These are phyloP conservation scores for Telmatochromis sp. DNA, from an alignment of 2,113 vertebrate species.

Conservation along the genomic window DNA sequence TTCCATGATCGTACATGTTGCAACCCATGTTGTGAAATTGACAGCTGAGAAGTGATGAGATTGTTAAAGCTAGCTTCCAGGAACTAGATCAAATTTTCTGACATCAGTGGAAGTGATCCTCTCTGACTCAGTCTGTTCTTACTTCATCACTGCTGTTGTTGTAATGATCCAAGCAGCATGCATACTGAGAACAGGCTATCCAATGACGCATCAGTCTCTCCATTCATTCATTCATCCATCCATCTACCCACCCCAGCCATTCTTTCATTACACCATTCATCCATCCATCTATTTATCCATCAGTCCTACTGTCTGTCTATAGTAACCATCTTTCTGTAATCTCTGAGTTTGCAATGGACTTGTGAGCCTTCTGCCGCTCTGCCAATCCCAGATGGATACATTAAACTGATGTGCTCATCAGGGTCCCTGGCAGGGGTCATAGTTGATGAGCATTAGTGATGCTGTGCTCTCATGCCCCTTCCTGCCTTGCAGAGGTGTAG, in stretches of 20 bases:
- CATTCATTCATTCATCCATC: background rate
- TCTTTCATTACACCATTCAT: background rate
- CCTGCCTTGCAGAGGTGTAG: conserved; percentile 20
- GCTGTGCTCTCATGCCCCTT: background rate
- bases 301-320: background rate
- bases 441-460: conserved; percentile 4
- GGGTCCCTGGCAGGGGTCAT: background rate
- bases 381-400: conserved; percentile 23
- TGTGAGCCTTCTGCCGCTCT: background rate
- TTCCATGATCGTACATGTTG: background rate
- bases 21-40: background rate
- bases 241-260: background rate
- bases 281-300: background rate
- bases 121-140: background rate
- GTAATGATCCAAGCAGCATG: background rate
- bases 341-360: background rate
- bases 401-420: conserved; percentile 19
- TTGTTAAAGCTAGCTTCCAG: background rate
- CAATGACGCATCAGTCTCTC: background rate
- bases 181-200: background rate
- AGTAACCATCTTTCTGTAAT: conserved; percentile 22
- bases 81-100: background rate
- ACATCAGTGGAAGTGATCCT: background rate
- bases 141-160: background rate
- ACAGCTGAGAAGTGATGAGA: background rate